Percentiles rank a stretch among this genome's conserved stretches.
These are phyloP conservation scores for Drosophila hamatofila DNA, from an alignment of 2,888 invertebrate species.

Conservation along the genomic window DNA sequence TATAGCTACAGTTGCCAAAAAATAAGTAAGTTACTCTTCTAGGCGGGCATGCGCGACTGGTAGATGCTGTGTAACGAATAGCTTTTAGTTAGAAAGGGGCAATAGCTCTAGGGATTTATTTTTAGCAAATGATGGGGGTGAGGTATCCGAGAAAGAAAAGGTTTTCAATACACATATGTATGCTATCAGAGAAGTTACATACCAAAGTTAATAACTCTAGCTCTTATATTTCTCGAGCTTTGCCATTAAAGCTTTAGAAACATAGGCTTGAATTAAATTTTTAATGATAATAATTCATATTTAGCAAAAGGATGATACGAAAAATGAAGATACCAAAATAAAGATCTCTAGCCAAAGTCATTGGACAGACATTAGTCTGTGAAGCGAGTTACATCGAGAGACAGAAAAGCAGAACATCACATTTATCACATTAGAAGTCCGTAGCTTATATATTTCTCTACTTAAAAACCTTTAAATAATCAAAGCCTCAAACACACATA, in stretches of 20 bases:
- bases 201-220: neutral
- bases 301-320: neutral
- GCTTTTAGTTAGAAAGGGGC: neutral
- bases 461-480: neutral
- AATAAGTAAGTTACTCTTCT: constrained; percentile 12
- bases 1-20: constrained; percentile 46
- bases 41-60: neutral
- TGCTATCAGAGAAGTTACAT: neutral
- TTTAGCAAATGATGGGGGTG: neutral
- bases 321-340: neutral
- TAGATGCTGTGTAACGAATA: neutral
- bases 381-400: too few species aligned
- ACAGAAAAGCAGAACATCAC: too few species aligned
- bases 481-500: neutral
- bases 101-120: too few species aligned
- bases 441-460: neutral
- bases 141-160: neutral
- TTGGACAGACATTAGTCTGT: too few species aligned
- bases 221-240: neutral
- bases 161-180: neutral
- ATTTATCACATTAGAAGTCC: neutral
- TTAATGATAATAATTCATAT: neutral
- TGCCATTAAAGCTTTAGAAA: too few species aligned
- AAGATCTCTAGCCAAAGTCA: neutral
- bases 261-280: too few species aligned